These are phyloP conservation scores for Phrynocephalus guinanensis DNA, from an alignment of 2,797 vertebrate genomes.

Conservation along the genomic window DNA sequence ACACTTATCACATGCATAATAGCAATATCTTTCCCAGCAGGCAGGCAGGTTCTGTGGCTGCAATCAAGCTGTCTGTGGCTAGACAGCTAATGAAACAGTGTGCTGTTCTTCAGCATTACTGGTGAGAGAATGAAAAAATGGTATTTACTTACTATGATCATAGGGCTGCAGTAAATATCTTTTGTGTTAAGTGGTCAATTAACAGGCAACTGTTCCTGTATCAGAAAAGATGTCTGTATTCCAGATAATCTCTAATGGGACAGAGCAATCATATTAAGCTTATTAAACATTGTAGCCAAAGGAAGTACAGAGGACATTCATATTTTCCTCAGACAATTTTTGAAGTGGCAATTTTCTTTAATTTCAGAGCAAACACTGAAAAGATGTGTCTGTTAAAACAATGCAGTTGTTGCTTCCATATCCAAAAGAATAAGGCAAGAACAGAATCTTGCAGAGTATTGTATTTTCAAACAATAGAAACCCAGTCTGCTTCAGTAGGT, in stretches of 20 bases:
- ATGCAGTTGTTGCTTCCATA: constrained; percentile 31
- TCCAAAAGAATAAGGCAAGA: constrained; percentile 42
- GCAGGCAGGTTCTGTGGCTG: constrained; percentile 13
- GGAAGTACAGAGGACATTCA: constrained; percentile 45
- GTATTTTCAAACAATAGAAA: background rate
- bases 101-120: constrained; percentile 14
- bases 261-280: constrained; percentile 56
- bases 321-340: constrained; percentile 53
- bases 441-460: background rate
- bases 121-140: constrained; percentile 13
- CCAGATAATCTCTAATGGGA: constrained; percentile 63
- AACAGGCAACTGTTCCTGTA: constrained; percentile 61
- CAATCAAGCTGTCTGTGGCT: constrained; percentile 10
- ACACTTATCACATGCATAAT: background rate
- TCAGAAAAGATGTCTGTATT: constrained; percentile 55
- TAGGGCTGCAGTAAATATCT: constrained; percentile 57
- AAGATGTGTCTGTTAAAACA: constrained; percentile 49
- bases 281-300: constrained; percentile 66
- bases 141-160: constrained; percentile 61
- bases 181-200: constrained; percentile 67
- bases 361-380: constrained; percentile 67
- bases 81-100: constrained; percentile 37
- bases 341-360: constrained; percentile 59
- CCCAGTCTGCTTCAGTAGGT: background rate
- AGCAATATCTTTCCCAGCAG: constrained; percentile 3